A percentile compares a stretch with the other conserved stretches of the same genome.
These are phyloP conservation scores for Diachasmimorpha longicaudata DNA, from an alignment of 1,140 invertebrate species.

Conservation along the genomic window DNA sequence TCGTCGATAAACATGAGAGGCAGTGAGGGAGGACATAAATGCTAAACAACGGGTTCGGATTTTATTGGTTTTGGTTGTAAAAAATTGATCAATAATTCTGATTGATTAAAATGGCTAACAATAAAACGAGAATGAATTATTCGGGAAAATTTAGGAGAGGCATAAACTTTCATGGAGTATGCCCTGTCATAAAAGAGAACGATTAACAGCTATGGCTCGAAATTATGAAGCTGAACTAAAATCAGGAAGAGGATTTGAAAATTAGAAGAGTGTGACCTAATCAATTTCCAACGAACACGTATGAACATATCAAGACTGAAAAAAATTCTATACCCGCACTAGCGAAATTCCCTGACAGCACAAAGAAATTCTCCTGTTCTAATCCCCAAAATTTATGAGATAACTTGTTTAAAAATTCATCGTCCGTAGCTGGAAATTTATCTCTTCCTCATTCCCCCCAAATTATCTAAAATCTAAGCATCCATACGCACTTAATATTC, in stretches of 20 bases:
- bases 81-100: neutral
- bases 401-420: no score
- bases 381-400: no score
- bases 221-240: neutral
- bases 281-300: no score
- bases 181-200: neutral
- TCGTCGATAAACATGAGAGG: neutral
- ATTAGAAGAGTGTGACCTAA: no score
- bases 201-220: neutral
- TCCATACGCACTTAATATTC: neutral
- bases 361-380: no score
- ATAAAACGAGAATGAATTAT: neutral
- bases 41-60: neutral
- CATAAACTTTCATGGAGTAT: neutral
- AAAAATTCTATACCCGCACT: no score
- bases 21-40: neutral
- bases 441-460: no score
- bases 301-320: no score
- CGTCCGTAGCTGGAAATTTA: no score
- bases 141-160: neutral
- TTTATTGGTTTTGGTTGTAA: neutral
- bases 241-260: no score
- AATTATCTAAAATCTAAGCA: neutral
- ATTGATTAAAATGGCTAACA: neutral
- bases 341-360: no score